A percentile compares a stretch with the other conserved stretches of the same genome.
Conservation (phyloP, 2,113 vertebrate genomes). For the Sinocyclocheilus maitianheensis region DNA sequence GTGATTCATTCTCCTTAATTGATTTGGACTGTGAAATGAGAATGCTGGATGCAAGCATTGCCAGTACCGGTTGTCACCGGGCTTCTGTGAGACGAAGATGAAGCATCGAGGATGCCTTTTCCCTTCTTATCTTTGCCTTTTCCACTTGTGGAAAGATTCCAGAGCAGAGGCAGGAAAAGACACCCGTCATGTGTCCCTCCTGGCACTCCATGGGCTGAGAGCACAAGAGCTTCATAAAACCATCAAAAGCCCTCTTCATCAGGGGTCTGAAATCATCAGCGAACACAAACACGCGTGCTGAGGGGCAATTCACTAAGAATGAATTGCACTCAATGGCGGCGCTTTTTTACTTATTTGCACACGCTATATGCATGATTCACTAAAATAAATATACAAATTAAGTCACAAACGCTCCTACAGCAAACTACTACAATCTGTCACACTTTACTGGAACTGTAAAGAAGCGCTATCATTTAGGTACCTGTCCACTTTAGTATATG, state of each 20-base stretch:
- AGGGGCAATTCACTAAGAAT: constrained; percentile 9
- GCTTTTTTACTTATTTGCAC: background rate
- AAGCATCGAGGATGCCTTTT: constrained; percentile 8
- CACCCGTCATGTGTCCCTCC: constrained; percentile 31
- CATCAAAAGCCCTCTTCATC: constrained; percentile 48
- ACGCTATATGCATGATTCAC: constrained; percentile 2
- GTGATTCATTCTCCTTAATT: constrained; percentile 75
- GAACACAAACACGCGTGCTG: constrained; percentile 20
- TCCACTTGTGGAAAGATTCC: constrained; percentile 36
- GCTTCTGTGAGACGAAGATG: constrained; percentile 27
- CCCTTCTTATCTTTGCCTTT: constrained; percentile 26
- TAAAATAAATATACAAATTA: background rate
- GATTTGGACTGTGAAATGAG: constrained; percentile 72
- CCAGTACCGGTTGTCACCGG: background rate
- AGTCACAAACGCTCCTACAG: background rate
- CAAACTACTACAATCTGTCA: background rate
- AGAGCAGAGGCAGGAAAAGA: constrained; percentile 23
- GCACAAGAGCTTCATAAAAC: constrained; percentile 43
- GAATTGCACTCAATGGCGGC: background rate
- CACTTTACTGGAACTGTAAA: background rate
- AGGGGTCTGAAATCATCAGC: constrained; percentile 40
- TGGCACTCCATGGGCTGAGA: constrained; percentile 39
- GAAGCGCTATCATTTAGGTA: too few relatives aligned
- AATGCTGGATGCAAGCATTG: constrained; percentile 42
- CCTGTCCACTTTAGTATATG: too few relatives aligned